Evolutionary conservation across 2,113 vertebrate species (phyloP), one percentile per base, ranked within the genome.

Genomic region (Nestor notabilis): DNA sequence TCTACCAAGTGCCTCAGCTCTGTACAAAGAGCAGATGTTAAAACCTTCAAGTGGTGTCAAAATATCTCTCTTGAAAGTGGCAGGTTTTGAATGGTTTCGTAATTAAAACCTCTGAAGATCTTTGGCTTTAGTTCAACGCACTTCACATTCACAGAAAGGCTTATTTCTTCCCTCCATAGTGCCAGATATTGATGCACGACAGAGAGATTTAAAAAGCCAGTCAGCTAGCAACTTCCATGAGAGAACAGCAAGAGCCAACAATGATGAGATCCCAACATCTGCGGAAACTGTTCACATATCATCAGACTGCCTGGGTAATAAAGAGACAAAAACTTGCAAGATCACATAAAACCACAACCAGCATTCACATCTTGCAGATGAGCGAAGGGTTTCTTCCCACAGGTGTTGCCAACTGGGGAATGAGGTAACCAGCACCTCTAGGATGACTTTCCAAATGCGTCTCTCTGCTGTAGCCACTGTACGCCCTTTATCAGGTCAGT

Each of bases 61-160:
- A 96, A 87, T 93, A 82, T 35, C 93, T 90, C 91, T 84, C 84
- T 94, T n/a, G 11, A 41, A 95, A 90, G 96, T 88, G 89, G 61
- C 92, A 88, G 83, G 87, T 93, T 96, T 90, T 88, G 77, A 94
- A 90, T 46, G 60, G 86, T 60, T 83, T 61, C 83, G 91, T 94
- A 95, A 96, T 95, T 95, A 96, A 95, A 93, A 97, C 82, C 84
- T 75, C 93, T 81, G 64, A 91, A 95, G 83, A 93, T 55, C 80
- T 46, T 21, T 97, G 93, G 95, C 93, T 95, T 84, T 84, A 87
- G 71, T 77, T 95, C 95, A 92, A 78, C 93, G 81, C 61, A n/a
- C 76, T 96, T 92, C 89, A 53, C 27, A 41, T 60, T 95, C 75
- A 89, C 69, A 95, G 74, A 96, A 86, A 95, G 58, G 80, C 72